Conservation (phyloP, 2,888 invertebrate genomes). For the Troilus luridus region DNA sequence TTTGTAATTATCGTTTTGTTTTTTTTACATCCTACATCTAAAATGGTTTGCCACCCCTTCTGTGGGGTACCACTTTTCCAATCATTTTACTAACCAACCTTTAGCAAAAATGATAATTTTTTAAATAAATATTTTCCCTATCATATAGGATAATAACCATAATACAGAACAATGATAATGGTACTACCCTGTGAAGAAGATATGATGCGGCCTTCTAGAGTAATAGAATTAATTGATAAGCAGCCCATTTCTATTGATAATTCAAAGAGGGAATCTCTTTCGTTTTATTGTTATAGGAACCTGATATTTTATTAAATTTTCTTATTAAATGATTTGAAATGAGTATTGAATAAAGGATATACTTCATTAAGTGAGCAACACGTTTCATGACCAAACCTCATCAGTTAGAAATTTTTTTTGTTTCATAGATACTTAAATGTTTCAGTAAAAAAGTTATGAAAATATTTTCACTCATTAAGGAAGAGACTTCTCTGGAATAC, state of each 20-base stretch:
- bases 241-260: not conserved
- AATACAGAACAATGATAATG: not conserved
- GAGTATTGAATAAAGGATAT: slow-evolving; percentile 25
- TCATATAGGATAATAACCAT: not conserved
- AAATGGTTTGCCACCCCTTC: not conserved
- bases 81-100: not conserved
- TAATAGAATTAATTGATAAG: not conserved
- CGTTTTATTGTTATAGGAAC: not conserved
- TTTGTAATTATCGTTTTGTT: not conserved
- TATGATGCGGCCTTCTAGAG: not conserved
- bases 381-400: slow-evolving; percentile 27
- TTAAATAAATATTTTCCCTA: not conserved
- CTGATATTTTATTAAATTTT: not conserved
- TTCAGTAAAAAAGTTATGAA: slow-evolving; percentile 64
- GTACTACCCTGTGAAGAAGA: slow-evolving; percentile 27
- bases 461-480: slow-evolving; percentile 64
- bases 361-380: slow-evolving; percentile 49
- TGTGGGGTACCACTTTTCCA: not conserved
- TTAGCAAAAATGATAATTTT: slow-evolving; percentile 12
- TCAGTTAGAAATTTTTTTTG: slow-evolving; percentile 47
- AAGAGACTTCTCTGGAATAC: slow-evolving; percentile 61
- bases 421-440: slow-evolving; percentile 61
- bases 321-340: not conserved
- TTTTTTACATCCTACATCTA: not conserved
- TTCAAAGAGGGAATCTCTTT: not conserved